phyloP scores from a whole-genome alignment of 2,797 vertebrate species.

The Parotocinclus haroldoi region DNA sequence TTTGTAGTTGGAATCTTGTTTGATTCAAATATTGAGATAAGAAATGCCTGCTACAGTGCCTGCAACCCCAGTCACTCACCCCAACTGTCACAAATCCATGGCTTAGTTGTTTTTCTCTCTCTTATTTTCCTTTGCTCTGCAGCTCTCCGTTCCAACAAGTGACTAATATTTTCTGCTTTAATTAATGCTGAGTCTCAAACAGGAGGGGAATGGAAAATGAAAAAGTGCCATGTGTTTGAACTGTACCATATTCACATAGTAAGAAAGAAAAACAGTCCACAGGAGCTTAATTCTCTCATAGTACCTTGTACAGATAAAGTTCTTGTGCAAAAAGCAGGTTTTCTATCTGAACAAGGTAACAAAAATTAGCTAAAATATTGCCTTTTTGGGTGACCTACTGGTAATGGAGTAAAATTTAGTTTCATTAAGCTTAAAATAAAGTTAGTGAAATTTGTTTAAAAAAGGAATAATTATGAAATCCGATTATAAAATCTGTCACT shows the following conservation, averaged over 20 bases:
- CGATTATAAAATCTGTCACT: too few species aligned
- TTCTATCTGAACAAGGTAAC: too few species aligned
- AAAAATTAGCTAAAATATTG: too few species aligned
- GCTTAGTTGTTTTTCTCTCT: slow-evolving; percentile 40
- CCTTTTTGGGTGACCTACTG: too few species aligned
- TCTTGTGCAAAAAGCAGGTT: too few species aligned
- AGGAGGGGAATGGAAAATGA: slow-evolving; percentile 38
- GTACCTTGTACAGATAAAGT: too few species aligned
- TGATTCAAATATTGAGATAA: slow-evolving; percentile 32
- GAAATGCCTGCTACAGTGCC: slow-evolving; percentile 18
- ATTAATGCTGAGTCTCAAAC: slow-evolving; percentile 45
- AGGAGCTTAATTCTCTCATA: slow-evolving; percentile 3
- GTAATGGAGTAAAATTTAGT: too few species aligned
- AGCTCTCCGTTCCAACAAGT: slow-evolving; percentile 56
- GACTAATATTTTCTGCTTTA: slow-evolving; percentile 68
- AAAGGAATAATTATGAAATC: too few species aligned
- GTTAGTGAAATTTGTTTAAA: too few species aligned
- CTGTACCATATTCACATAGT: slow-evolving; percentile 23
- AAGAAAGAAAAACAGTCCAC: slow-evolving; percentile 9
- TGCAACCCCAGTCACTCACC: not conserved
- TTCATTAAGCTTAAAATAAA: too few species aligned
- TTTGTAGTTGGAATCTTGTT: slow-evolving; percentile 20
- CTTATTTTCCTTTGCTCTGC: slow-evolving; percentile 54
- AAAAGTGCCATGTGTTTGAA: slow-evolving; percentile 47
- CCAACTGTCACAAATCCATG: slow-evolving; percentile 32